Conservation (phyloP, 2,888 invertebrate species). For the Vanessa cardui region DNA sequence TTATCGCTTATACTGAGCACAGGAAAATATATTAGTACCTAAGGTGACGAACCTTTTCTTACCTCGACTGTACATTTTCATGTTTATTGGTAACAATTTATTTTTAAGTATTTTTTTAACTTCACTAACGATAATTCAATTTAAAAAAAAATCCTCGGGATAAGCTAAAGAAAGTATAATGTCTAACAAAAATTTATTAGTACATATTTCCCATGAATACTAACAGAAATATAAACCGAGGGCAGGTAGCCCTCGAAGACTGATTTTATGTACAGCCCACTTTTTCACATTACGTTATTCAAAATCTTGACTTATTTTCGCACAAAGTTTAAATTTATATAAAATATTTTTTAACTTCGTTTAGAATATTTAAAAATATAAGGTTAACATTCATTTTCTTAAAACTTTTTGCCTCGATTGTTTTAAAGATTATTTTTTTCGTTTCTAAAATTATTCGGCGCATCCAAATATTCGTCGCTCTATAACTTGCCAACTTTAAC, state of each 20-base stretch:
- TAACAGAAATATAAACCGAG: slow-evolving; percentile 23
- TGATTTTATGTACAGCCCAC: slow-evolving; percentile 21
- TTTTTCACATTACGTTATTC: slow-evolving; percentile 18
- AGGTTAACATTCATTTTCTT: too few relatives aligned
- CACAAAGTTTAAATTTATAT: background rate
- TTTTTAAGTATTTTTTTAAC: too few relatives aligned
- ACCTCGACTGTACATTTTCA: too few relatives aligned
- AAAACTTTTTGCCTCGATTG: too few relatives aligned
- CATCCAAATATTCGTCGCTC: too few relatives aligned
- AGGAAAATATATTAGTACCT: too few relatives aligned
- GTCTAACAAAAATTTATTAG: background rate
- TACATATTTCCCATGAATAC: background rate
- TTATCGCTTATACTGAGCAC: too few relatives aligned
- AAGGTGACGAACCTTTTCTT: too few relatives aligned
- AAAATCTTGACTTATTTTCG: slow-evolving; percentile 19
- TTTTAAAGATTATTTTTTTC: background rate
- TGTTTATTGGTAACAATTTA: too few relatives aligned
- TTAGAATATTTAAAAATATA: too few relatives aligned
- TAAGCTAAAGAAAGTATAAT: background rate
- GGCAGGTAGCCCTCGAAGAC: slow-evolving; percentile 16
- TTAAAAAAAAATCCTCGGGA: background rate
- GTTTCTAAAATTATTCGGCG: background rate
- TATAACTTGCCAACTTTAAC: background rate
- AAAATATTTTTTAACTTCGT: too few relatives aligned
- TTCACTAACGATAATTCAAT: too few relatives aligned